phyloP scores from a whole-genome alignment of 2,113 vertebrate genomes.

The Centrocercus urophasianus region DNA sequence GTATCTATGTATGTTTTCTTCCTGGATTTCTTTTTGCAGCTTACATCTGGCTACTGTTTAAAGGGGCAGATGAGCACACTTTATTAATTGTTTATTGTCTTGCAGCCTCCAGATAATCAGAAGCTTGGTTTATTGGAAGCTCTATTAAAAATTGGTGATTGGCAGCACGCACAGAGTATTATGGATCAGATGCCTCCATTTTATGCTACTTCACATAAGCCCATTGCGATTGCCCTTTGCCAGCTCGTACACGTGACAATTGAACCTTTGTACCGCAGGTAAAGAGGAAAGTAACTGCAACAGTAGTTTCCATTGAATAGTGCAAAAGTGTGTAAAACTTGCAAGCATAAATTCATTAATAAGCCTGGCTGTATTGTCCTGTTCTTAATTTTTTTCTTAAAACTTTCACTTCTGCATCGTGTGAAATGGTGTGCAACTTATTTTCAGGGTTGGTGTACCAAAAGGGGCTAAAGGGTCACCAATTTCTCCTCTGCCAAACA shows the following conservation, averaged over 20 bases:
- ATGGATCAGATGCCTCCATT: conserved; percentile 99
- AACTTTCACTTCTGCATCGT: neutral
- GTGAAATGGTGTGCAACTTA: neutral
- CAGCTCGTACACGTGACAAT: conserved; percentile 94
- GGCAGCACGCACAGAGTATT: conserved; percentile 95
- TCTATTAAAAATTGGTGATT: conserved; percentile 94
- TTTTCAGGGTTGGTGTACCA: conserved; percentile 89
- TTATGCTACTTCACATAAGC: conserved; percentile 93
- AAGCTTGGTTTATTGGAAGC: conserved; percentile 97
- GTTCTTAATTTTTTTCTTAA: neutral
- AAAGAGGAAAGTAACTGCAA: neutral
- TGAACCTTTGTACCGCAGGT: conserved; percentile 97
- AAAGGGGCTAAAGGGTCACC: conserved; percentile 92
- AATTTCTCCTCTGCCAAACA: conserved; percentile 82
- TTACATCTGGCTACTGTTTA: neutral
- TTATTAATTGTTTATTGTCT: neutral
- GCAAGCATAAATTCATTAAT: neutral
- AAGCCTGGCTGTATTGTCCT: fast-evolving
- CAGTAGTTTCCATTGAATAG: neutral
- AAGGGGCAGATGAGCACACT: neutral
- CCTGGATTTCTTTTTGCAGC: neutral
- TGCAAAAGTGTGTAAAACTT: neutral
- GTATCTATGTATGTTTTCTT: neutral
- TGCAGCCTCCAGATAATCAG: conserved; percentile 95
- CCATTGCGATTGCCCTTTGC: conserved; percentile 94